These are phyloP conservation scores for Nycticebus coucang DNA, from an alignment of 2,113 vertebrate species.

Conservation along the genomic window DNA sequence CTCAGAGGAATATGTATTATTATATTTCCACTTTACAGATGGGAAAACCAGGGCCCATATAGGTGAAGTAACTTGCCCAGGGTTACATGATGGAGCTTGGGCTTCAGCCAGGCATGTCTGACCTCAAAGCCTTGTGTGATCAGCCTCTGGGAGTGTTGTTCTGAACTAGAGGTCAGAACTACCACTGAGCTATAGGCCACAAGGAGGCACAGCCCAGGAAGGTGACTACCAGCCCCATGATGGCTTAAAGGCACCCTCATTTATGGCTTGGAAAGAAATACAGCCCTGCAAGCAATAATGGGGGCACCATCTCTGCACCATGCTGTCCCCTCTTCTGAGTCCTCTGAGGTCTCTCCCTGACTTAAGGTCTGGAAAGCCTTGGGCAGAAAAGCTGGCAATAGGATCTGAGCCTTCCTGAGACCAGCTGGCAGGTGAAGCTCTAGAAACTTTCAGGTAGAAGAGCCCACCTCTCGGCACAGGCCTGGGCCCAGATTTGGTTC, in stretches of 20 bases:
- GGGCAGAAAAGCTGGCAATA: not conserved
- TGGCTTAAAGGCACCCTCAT: not conserved
- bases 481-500: not conserved
- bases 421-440: not conserved
- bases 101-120: constrained; percentile 19
- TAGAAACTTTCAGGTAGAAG: not conserved
- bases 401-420: not conserved
- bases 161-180: not conserved
- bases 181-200: not conserved
- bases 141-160: not conserved
- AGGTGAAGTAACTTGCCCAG: not conserved
- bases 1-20: not conserved
- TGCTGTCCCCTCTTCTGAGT: not conserved
- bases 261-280: not conserved
- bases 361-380: not conserved
- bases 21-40: not conserved
- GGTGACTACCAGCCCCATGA: not conserved
- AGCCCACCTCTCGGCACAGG: not conserved
- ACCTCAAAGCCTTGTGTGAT: not conserved
- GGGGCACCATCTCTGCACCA: not conserved
- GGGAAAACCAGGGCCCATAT: not conserved
- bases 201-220: too few species aligned
- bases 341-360: not conserved
- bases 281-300: not conserved
- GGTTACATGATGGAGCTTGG: not conserved